Evolutionary conservation across 92 coral and sea anemone genomes (phyloP), one percentile per base, ranked within the genome.

Genomic region (Galaxea fascicularis): DNA sequence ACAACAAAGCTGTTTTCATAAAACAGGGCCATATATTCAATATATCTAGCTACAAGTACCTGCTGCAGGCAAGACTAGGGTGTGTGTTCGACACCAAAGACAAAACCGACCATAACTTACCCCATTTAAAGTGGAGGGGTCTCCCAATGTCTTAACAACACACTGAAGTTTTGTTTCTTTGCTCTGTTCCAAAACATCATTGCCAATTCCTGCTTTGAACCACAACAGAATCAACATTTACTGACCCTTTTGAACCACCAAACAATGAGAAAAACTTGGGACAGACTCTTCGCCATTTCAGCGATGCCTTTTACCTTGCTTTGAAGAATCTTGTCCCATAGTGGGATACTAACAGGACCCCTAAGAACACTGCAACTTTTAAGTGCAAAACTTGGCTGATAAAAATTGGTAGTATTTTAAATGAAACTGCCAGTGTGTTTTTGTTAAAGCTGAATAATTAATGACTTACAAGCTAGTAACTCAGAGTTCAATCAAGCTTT

Each of bases 241-340:
- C 65, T 64, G 73, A 93, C 71, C 82, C 80, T 56, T 80, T 65
- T 51, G 31, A 85, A 83, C 69, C 62, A 79, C 45, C 58, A 81
- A 63, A 81, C 71, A 74, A 62, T 81, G 54, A 60, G 52, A 85
- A 82, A 47, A 84, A 68, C 83, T 44, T 73, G 64, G 13, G n/a
- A 56, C 59, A 83, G 78, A 72, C 56, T 46, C 75, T 57, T 58
- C 49, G 26, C 52, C 76, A 68, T 66, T 80, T 74, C 47, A 57
- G 49, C 30, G 26, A 65, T 67, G 44, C 45, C 28, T 41, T 53
- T 87, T 90, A 95, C 95, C 98, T 88, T 92, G 90, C 75, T 92
- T 92, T 16, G 99, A 93, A 53, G 92, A 85, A 66, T 90, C 96
- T 64, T 97, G 99, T 58, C 99, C 99, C 99, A 97, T 97, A 60